These are phyloP conservation scores for Machaerirhynchus nigripectus DNA, from an alignment of 2,113 vertebrate genomes.

Conservation along the genomic window DNA sequence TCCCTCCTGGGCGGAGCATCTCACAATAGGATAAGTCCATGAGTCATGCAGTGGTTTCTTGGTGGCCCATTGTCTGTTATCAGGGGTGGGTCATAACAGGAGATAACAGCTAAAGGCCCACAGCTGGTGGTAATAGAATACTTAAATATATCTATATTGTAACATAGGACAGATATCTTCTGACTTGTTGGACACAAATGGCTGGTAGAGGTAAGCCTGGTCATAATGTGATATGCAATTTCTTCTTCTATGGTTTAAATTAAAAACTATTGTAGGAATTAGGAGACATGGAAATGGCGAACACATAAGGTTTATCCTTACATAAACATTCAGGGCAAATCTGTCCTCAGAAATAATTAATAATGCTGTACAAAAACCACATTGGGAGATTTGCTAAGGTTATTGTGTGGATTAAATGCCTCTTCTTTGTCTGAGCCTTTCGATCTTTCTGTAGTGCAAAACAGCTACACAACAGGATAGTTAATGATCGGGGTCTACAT, in stretches of 20 bases:
- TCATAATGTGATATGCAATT: background rate
- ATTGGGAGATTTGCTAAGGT: background rate
- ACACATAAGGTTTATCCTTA: background rate
- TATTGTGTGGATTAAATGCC: conserved; percentile 22
- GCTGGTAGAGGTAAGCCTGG: background rate
- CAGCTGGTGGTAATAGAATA: no score
- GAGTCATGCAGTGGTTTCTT: no score
- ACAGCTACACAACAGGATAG: background rate
- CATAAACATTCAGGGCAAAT: background rate
- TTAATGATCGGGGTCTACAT: background rate
- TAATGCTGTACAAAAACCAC: background rate
- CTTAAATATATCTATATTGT: no score
- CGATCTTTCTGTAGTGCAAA: background rate
- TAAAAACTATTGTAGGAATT: background rate
- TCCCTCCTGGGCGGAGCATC: no score
- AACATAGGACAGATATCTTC: no score
- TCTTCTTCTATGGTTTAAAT: background rate
- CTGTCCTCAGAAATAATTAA: background rate
- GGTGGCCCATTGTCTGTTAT: no score
- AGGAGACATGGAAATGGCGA: background rate
- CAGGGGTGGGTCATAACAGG: no score
- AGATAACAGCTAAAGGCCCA: no score
- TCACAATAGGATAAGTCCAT: no score
- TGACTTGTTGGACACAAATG: background rate
- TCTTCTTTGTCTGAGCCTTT: conserved; percentile 18